phyloP scores from a whole-genome alignment of 1,140 invertebrate genomes.

The Zaprionus africanus region DNA sequence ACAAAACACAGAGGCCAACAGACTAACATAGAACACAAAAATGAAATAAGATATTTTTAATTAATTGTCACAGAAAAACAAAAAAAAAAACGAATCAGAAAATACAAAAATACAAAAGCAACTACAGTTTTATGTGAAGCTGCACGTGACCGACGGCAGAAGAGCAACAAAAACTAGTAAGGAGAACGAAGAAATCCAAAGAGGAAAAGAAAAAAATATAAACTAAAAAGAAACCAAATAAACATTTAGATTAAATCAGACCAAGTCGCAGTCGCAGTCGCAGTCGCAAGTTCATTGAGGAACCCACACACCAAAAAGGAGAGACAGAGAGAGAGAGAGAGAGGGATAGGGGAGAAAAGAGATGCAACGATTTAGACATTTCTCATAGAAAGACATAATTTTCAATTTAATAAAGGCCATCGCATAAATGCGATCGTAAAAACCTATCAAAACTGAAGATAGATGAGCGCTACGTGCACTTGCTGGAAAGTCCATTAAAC shows the following conservation, averaged over 20 bases:
- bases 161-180: slow-evolving; percentile 21
- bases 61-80: slow-evolving; percentile 66
- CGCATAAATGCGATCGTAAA: slow-evolving; percentile 67
- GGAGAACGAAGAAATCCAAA: slow-evolving; percentile 10
- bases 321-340: not conserved
- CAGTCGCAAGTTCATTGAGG: slow-evolving; percentile 69
- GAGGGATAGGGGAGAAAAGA: not conserved
- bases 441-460: slow-evolving; percentile 77
- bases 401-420: slow-evolving; percentile 80
- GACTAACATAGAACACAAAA: slow-evolving; percentile 56
- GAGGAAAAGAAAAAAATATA: slow-evolving; percentile 36
- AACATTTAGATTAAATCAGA: slow-evolving; percentile 77
- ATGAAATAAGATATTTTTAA: slow-evolving; percentile 81
- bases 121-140: slow-evolving; percentile 56
- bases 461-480: slow-evolving; percentile 73
- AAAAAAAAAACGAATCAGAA: slow-evolving; percentile 14
- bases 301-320: slow-evolving; percentile 28
- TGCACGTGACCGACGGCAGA: slow-evolving; percentile 66
- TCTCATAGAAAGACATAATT: slow-evolving; percentile 82
- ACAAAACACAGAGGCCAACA: slow-evolving; percentile 47
- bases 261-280: slow-evolving; percentile 13
- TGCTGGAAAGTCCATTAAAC: slow-evolving; percentile 52
- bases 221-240: slow-evolving; percentile 57
- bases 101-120: slow-evolving; percentile 35
- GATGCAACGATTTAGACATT: slow-evolving; percentile 64